phyloP scores from a whole-genome alignment of 1,140 invertebrate genomes.

The Orussus abietinus region DNA sequence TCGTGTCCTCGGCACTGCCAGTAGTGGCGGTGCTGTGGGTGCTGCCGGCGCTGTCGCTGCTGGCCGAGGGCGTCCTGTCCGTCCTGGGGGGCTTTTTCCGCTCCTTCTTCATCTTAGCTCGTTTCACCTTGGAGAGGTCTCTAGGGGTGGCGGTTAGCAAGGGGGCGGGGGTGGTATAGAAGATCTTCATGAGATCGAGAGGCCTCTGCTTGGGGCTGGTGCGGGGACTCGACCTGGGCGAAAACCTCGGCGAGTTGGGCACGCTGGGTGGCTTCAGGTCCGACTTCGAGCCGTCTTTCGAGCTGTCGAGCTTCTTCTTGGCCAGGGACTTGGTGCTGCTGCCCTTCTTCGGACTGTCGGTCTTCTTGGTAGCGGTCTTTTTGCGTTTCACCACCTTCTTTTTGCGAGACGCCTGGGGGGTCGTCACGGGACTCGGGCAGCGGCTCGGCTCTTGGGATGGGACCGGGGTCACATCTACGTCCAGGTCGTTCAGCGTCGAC shows the following conservation, averaged over 20 bases:
- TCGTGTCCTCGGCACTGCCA: conserved; percentile 23
- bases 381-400: conserved; percentile 34
- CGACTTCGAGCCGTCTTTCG: conserved; percentile 6
- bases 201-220: conserved; percentile 35
- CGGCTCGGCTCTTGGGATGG: background rate
- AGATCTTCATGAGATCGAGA: conserved; percentile 44
- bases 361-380: conserved; percentile 23
- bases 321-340: too few species aligned
- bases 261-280: conserved; percentile 14
- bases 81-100: conserved; percentile 40
- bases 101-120: conserved; percentile 47
- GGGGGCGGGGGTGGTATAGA: conserved; percentile 47
- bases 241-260: conserved; percentile 10
- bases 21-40: conserved; percentile 36
- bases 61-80: conserved; percentile 38
- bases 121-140: conserved; percentile 42
- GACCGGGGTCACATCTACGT: conserved; percentile 16
- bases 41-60: conserved; percentile 49
- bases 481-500: conserved; percentile 25
- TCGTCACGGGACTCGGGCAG: conserved; percentile 9
- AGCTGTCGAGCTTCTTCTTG: conserved; percentile 14
- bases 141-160: conserved; percentile 46
- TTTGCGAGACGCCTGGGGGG: conserved; percentile 27
- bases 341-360: conserved; percentile 13
- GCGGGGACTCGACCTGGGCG: conserved; percentile 17